Evolutionary conservation across 1,140 invertebrate species (phyloP).

Genomic region (Diachasma alloeum): DNA sequence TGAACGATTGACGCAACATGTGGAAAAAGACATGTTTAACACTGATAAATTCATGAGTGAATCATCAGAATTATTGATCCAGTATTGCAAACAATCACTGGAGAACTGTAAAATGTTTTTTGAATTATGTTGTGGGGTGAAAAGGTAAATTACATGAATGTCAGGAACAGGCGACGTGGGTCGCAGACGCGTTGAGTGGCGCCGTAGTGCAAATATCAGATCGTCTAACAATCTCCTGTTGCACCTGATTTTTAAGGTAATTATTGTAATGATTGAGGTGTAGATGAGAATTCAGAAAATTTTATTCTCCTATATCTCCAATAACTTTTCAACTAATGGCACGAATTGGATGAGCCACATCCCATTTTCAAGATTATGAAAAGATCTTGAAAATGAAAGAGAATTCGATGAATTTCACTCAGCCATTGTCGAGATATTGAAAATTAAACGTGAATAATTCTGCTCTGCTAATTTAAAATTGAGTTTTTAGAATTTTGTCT

Average conservation of each 20-base stretch:
- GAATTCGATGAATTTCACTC: too few relatives aligned
- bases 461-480: too few relatives aligned
- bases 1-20: neutral
- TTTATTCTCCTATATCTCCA: too few relatives aligned
- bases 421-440: too few relatives aligned
- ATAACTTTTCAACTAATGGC: too few relatives aligned
- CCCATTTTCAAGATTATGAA: too few relatives aligned
- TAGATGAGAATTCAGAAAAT: neutral
- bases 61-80: neutral
- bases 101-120: conserved; percentile 14
- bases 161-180: conserved; percentile 63
- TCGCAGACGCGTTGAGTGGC: conserved; percentile 65
- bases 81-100: neutral
- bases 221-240: neutral
- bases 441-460: too few relatives aligned
- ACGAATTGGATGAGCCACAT: too few relatives aligned
- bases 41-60: neutral
- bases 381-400: too few relatives aligned
- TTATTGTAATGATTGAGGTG: neutral
- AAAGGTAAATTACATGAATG: conserved; percentile 63
- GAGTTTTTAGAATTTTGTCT: neutral
- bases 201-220: conserved; percentile 59
- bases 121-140: conserved; percentile 34
- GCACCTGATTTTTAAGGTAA: conserved; percentile 21
- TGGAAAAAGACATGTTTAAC: neutral